A percentile compares a stretch with the other conserved stretches of the same genome.
Conservation (phyloP, 2,797 vertebrate species). For the Vireo griseus region DNA sequence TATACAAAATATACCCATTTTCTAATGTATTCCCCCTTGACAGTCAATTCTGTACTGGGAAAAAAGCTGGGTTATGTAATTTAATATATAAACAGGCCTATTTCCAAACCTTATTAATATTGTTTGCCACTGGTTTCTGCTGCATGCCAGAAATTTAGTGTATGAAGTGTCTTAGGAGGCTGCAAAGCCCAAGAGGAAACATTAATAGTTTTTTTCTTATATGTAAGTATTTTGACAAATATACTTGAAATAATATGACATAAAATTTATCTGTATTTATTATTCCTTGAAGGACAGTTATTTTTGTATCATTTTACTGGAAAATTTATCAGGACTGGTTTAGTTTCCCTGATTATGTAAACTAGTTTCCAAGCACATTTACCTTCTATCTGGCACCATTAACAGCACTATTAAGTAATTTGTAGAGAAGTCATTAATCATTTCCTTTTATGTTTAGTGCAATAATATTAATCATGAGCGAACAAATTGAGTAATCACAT, state of each 20-base stretch:
- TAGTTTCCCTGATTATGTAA: background rate
- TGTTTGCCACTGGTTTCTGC: background rate
- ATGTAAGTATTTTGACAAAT: background rate
- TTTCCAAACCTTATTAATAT: background rate
- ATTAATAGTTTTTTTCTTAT: background rate
- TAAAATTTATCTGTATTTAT: background rate
- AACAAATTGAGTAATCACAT: conserved; percentile 18
- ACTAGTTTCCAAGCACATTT: background rate
- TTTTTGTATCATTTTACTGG: background rate
- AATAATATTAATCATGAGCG: conserved; percentile 8
- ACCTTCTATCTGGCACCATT: background rate
- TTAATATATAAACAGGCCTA: background rate
- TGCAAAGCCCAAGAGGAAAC: background rate
- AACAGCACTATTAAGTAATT: background rate
- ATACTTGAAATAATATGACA: background rate
- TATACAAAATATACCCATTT: background rate
- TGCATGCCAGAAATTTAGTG: background rate
- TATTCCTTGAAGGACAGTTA: background rate
- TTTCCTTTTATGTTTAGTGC: conserved; percentile 10
- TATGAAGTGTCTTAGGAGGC: background rate
- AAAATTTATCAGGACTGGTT: background rate
- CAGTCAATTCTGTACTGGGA: background rate
- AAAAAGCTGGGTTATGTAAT: background rate
- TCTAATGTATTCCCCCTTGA: background rate
- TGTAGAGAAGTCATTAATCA: background rate